Evolutionary conservation across 2,888 invertebrate species (phyloP), one percentile per base, ranked within the genome.

Genomic region (Xestoiulus laeticollis): DNA sequence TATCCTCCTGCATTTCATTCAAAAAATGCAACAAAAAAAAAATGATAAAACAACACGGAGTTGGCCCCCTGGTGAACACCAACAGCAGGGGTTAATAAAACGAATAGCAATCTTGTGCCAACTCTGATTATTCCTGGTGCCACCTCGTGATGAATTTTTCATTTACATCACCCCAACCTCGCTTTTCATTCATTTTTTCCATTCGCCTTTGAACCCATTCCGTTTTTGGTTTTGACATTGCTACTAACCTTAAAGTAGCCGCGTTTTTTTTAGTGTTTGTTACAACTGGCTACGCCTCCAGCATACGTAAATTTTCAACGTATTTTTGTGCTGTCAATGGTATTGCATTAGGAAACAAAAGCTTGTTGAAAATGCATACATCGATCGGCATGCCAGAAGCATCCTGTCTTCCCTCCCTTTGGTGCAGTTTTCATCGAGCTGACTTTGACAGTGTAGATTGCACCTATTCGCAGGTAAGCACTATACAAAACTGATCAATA

Each of bases 81-180:
- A 26, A n/a, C 68, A 68, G 68, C 68, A 26, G 68, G 68, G 68
- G 68, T 68, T 26, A 68, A 68, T 68, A 68, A 68, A 68, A 26
- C 68, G 68, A 68, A 68, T 26, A 26, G 68, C 68, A 26, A 68
- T 12, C 68, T 68, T 68, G 26, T 68, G 68, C 68, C 68, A 68
- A 68, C 68, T 10, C 68, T n/a, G 68, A 68, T 68, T 68, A 68
- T 68, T 68, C 68, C n/a, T 68, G 26, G 68, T 68, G 68, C 68
- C 68, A 59, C 26, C 26, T 68, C 26, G 68, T 14, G 68, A 68
- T 68, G 68, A 68, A 68, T 68, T 68, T 68, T 68, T 68, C 68
- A 68, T 68, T 68, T 68, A 26, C 68, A 68, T 68, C 68, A 68
- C 68, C 68, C 68, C 68, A 12, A 59, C 22, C 14, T 68, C n/a